Base-by-base conservation (phyloP, 2,888 invertebrate species). In the Zonitis immaculata region DNA sequence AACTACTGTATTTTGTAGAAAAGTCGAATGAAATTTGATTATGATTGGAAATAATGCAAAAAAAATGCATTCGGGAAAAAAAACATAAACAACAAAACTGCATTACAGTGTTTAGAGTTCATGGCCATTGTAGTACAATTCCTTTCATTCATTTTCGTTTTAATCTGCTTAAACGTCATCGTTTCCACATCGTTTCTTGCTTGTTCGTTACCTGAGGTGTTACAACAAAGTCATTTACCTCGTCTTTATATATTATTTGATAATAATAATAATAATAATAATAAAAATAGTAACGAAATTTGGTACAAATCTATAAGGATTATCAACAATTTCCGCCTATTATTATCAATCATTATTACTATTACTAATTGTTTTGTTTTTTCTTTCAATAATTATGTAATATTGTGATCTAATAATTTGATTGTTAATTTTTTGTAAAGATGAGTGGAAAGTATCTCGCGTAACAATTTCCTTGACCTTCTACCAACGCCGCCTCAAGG, bases 391-490 rank as follows among this genome's bases (percentile, higher is more conserved):
- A 1, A 14, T 39, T 48, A 49, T 55, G 48, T 45, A 49, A 55
- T 51, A 52, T 47, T 39, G 43, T 42, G 22, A 12, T n/a, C n/a
- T n/a, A n/a, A n/a, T n/a, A n/a, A 42, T 12, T 39, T 14, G 12
- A 44, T 22, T 22, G 3, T 5, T 3, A 22, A 22, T 22, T 4
- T 22, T 5, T 20, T 4, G 9, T 20, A 20, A 39, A 11, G 39
- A 27, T 44, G 28, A 9, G 30, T 30, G 28, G 52, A 54, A 62
- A 60, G 56, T 65, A 61, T 62, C 66, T 67, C 65, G 65, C 65
- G 66, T 66, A 68, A 67, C 65, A 65, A 61, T 64, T 62, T 64
- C 68, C 69, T 68, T 69, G 68, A 67, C 69, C 69, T 66, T 64
- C 52, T 54, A 44, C 51, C 39, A 52, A 56, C 51, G 56, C 52